Base-by-base conservation (phyloP, 2,888 invertebrate species). In the Hoplodrina ambigua region DNA sequence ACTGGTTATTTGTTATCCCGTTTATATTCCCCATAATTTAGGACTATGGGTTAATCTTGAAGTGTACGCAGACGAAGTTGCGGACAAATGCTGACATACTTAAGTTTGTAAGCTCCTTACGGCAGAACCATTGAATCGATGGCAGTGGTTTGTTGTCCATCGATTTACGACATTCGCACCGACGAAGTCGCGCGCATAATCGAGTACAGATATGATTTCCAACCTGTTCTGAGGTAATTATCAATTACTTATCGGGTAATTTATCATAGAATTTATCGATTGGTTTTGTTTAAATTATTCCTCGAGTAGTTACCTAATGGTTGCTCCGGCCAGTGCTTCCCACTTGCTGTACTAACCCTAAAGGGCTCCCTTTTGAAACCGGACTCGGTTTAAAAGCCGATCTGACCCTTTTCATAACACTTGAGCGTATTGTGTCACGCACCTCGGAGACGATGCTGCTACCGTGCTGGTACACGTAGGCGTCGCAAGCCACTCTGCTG, bases 391-490 rank as follows among this genome's bases (percentile, higher is more conserved):
- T 15, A 15, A 6, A 7, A 20, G 8, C n/a, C 8, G 11, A 13
- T 19, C 10, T 7, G 20, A 44, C 11, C 25, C 17, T 46, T 5
- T 19, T 54, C 11, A 33, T 37, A 33, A 4, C 1, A n/a, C 17
- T 44, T 4, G 19, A 19, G 37, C 30, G 44, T 11, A 30, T 11
- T 37, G 30, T 30, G 37, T 46, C 17, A 55, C 68, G n/a, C 53
- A 97, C 97, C 95, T 97, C 96, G 69, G 94, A 94, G 8, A 96
- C 94, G 60, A 97, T 96, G 59, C 96, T 96, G 83, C 91, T 92
- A 69, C 92, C 90, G 15, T 92, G 90, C 82, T 96, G 92, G 83
- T 96, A 96, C 19, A 96, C 91, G 87, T 93, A 96, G 46, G 88
- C 80, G 15, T 94, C 91, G 82, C 96, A 96, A 33, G 83, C 75